phyloP scores from a whole-genome alignment of 2,888 invertebrate species.

The Artemia sp. region DNA sequence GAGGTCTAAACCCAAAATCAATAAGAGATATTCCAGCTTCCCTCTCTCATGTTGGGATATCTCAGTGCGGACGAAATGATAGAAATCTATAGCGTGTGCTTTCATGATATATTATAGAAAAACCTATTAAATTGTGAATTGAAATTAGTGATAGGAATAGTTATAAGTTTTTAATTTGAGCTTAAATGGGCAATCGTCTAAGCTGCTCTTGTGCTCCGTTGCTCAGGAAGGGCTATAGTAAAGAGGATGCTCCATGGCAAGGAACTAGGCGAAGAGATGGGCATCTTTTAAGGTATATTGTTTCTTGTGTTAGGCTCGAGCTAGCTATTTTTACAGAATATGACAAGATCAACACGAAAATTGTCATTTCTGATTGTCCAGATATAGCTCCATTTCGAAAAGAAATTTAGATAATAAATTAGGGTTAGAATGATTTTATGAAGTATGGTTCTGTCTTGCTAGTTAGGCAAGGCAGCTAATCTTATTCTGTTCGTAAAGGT shows the following conservation, averaged over 20 bases:
- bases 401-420: too few relatives aligned
- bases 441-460: too few relatives aligned
- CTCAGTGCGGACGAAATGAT: background rate
- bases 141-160: too few relatives aligned
- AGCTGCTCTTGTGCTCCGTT: constrained; percentile 92
- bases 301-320: background rate
- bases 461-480: too few relatives aligned
- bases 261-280: constrained; percentile 66
- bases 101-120: too few relatives aligned
- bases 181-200: constrained; percentile 81
- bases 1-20: constrained; percentile 12
- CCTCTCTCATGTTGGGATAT: constrained; percentile 1
- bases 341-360: background rate
- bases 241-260: constrained; percentile 91
- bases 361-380: background rate
- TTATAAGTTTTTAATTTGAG: too few relatives aligned
- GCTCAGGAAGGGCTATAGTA: constrained; percentile 87
- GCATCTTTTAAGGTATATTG: constrained; percentile 60
- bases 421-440: too few relatives aligned
- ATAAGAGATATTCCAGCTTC: constrained; percentile 10
- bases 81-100: too few relatives aligned
- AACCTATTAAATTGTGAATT: too few relatives aligned
- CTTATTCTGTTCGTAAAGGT: too few relatives aligned
- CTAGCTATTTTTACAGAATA: background rate
- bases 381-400: too few relatives aligned